These are phyloP conservation scores for Tichodroma muraria DNA, from an alignment of 2,113 vertebrate genomes.

Conservation along the genomic window DNA sequence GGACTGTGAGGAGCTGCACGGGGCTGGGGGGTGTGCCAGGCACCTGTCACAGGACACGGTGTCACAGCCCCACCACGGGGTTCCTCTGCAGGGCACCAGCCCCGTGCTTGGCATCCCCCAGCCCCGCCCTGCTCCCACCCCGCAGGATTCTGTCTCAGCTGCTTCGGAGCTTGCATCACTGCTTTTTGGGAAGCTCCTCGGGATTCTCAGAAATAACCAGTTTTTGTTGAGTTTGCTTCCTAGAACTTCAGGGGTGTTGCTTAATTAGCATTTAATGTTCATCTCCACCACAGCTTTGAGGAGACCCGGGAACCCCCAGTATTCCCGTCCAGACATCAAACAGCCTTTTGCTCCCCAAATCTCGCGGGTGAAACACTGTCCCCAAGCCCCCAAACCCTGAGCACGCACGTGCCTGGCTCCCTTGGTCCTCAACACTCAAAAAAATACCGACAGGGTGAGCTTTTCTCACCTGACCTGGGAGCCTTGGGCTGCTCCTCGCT, in stretches of 20 bases:
- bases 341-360: not conserved
- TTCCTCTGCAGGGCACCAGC: not conserved
- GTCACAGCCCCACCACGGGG: not conserved
- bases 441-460: fast-evolving
- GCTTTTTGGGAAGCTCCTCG: not conserved
- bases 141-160: not conserved
- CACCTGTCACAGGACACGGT: not conserved
- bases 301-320: not conserved
- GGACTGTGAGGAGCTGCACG: not conserved
- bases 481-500: not conserved
- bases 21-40: not conserved
- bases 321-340: not conserved
- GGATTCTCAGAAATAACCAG: not conserved
- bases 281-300: not conserved
- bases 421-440: not conserved
- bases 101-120: not conserved
- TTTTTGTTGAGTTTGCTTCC: not conserved
- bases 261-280: not conserved
- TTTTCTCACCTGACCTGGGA: not conserved
- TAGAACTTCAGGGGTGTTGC: not conserved
- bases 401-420: fast-evolving
- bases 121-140: not conserved
- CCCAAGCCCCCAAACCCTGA: not conserved
- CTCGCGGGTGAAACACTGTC: fast-evolving
- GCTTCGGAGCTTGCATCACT: not conserved